Conservation (phyloP, 2,888 invertebrate genomes). For the Ophion slaviceki region DNA sequence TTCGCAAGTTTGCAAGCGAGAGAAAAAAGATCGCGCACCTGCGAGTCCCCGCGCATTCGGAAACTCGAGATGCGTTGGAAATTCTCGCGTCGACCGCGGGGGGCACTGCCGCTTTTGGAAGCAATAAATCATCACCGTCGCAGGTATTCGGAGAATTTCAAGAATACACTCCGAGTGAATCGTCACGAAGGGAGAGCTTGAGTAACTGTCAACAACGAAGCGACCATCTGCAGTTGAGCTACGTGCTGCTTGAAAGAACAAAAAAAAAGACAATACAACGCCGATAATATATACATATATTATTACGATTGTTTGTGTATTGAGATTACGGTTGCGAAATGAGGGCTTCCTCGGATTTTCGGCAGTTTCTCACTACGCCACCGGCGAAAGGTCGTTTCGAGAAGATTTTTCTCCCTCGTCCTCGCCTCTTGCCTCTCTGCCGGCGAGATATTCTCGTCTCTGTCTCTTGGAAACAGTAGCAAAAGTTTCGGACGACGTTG, state of each 20-base stretch:
- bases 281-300: background rate
- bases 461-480: constrained; percentile 26
- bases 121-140: constrained; percentile 19
- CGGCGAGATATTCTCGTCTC: background rate
- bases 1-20: constrained; percentile 1
- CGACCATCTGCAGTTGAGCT: background rate
- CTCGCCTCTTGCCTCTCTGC: background rate
- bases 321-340: background rate
- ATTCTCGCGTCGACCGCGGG: constrained; percentile 2
- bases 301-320: background rate
- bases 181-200: background rate
- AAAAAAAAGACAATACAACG: background rate
- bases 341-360: background rate
- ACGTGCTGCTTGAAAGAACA: background rate
- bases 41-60: background rate
- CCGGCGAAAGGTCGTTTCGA: constrained; percentile 16
- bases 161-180: constrained; percentile 2
- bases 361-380: background rate
- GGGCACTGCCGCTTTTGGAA: constrained; percentile 3
- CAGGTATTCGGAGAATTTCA: background rate
- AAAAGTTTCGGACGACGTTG: constrained; percentile 7
- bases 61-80: constrained; percentile 12
- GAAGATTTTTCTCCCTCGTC: background rate
- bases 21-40: constrained; percentile 9
- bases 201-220: constrained; percentile 18